phyloP scores from a whole-genome alignment of 2,888 invertebrate species.

The Nebria brevicollis region DNA sequence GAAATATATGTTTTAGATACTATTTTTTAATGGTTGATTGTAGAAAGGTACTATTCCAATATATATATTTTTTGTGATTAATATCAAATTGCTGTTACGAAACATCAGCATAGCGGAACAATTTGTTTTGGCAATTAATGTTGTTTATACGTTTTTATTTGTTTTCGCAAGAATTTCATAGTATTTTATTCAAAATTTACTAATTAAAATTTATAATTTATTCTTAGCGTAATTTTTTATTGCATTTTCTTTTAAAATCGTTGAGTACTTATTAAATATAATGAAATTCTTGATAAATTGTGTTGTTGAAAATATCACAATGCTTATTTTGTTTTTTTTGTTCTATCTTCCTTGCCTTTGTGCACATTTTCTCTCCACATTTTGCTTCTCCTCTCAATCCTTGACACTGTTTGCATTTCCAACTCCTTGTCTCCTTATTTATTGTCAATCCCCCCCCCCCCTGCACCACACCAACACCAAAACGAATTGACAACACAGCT shows the following conservation, averaged over 20 bases:
- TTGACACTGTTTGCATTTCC: slow-evolving; percentile 51
- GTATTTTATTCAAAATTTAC: background rate
- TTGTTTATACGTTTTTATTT: background rate
- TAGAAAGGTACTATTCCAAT: slow-evolving; percentile 45
- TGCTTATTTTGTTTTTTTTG: slow-evolving; percentile 51
- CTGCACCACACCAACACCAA: background rate
- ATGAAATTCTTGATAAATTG: background rate
- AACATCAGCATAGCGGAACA: background rate
- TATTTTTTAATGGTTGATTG: slow-evolving; percentile 4
- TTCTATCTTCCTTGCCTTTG: slow-evolving; percentile 49
- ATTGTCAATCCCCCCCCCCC: slow-evolving; percentile 34
- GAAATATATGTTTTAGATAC: no score
- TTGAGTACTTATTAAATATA: background rate
- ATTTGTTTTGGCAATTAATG: slow-evolving; percentile 14
- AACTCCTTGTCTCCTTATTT: slow-evolving; percentile 51
- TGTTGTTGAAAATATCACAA: slow-evolving; percentile 31
- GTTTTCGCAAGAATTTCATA: background rate
- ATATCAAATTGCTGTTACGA: slow-evolving; percentile 3
- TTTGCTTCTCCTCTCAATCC: slow-evolving; percentile 35
- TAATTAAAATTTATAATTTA: background rate
- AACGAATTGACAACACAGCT: slow-evolving; percentile 69
- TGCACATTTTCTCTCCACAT: slow-evolving; percentile 33
- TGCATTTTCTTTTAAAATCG: no score
- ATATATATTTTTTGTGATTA: slow-evolving; percentile 21
- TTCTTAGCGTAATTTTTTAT: no score